Base-by-base conservation (phyloP, 30 jellyfish, hydroid and myxozoan species). In the Pelagia noctiluca region DNA sequence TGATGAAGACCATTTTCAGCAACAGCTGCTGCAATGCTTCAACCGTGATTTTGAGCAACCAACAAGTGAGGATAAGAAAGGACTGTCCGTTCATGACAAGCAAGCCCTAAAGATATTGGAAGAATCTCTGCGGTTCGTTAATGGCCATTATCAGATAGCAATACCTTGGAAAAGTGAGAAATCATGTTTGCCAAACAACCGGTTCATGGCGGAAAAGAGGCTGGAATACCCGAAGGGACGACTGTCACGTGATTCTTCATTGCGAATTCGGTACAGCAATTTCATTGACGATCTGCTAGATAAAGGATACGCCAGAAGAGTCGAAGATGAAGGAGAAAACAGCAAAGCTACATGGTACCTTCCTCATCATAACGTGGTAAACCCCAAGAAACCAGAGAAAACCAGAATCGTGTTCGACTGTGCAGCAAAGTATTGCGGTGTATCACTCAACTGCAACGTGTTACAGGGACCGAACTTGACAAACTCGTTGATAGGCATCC, bases 401-500 rank as follows among this genome's bases (percentile, higher is more conserved):
- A 37, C 64, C 7, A 53, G 88, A 37, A 68, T 76, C 63, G 88
- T 76, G 21, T 76, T 76, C 36, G 88, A 76, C 35, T 42, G 78
- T 32, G 82, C 85, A 28, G 83, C 83, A n/a, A 76, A 76, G 63
- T 35, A 11, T 10, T 25, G 28, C 8, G 88, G 85, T 50, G 48
- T n/a, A 2, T 76, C 83, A 3, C 83, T 76, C 31, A 76, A 76
- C 38, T 12, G 50, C 23, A 30, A 29, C n/a, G 49, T 76, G 5
- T 26, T 76, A 31, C 88, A 76, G 31, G 88, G 88, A 54, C 88
- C 88, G 21, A 80, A 76, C 85, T 37, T 50, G 65, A 57, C 83
- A 19, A 76, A 57, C 36, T 23, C 54, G 2, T 57, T 76, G 85
- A 53, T 76, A 2, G 88, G 88, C 66, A 66, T 61, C 3, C 65